A percentile compares a stretch with the other conserved stretches of the same genome.
Conservation (phyloP, 2,888 invertebrate genomes). For the Hypomecis atomaria region DNA sequence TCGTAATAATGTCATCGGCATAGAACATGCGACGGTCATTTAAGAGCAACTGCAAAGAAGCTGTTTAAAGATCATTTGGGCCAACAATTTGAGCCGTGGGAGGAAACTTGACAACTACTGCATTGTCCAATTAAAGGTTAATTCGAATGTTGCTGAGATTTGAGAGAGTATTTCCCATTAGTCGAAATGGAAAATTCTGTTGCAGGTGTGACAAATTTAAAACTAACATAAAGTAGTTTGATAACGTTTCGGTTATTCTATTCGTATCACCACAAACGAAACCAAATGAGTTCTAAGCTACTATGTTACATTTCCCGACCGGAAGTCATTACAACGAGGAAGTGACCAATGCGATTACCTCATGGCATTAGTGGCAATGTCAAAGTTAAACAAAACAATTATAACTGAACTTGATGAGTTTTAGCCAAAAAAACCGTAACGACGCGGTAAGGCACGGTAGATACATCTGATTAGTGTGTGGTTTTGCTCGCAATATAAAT, state of each 20-base stretch:
- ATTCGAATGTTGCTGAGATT: slow-evolving; percentile 41
- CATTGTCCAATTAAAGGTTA: slow-evolving; percentile 54
- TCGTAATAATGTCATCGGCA: slow-evolving; percentile 33
- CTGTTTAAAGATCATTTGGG: slow-evolving; percentile 64
- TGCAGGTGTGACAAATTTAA: background rate
- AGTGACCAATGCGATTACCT: slow-evolving; percentile 62
- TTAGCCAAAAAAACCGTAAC: slow-evolving; percentile 11
- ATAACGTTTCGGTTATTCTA: background rate
- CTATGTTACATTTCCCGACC: slow-evolving; percentile 45
- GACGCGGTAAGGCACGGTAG: background rate
- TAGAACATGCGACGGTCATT: slow-evolving; percentile 53
- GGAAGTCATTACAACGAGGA: slow-evolving; percentile 74
- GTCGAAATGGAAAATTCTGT: slow-evolving; percentile 14
- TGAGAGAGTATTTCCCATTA: slow-evolving; percentile 32
- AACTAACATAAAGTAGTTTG: background rate
- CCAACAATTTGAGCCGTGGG: slow-evolving; percentile 59
- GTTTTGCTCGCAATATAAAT: background rate
- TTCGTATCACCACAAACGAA: slow-evolving; percentile 18
- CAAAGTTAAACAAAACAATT: slow-evolving; percentile 56
- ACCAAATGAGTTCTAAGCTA: slow-evolving; percentile 37
- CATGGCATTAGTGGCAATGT: slow-evolving; percentile 62
- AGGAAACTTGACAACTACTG: slow-evolving; percentile 43
- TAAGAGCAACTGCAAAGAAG: slow-evolving; percentile 29
- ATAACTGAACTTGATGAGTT: slow-evolving; percentile 17
- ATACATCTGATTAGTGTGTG: background rate